Evolutionary conservation across 2,113 vertebrate genomes (phyloP), one percentile per base, ranked within the genome.

Genomic region (Psilopsiagon aurifrons): DNA sequence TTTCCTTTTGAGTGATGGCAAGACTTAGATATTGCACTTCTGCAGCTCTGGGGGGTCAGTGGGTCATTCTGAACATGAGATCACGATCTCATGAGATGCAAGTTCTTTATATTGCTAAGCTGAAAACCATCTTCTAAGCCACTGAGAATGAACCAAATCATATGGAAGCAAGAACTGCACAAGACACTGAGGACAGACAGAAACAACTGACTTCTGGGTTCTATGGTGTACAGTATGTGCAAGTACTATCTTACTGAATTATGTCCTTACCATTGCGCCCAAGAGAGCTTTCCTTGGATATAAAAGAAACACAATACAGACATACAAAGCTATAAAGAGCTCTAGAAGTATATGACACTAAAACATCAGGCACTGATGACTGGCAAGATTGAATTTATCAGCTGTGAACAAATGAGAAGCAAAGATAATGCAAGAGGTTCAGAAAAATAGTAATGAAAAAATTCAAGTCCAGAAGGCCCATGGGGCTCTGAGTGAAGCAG

Each of bases 401-500:
- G n/a, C 41, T 82, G 31, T 68, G 63, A 83, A 73, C 17, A 96
- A 93, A 76, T 23, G 8, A 90, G 43, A 84, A 83, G 31, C 74
- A 86, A 90, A 90, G 35, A 71, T 51, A 57, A 77, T 11, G 20
- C 47, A 91, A 84, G 37, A 76, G 4, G 5, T 85, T 90, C 88
- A 84, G 47, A 91, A 35, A 92, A 89, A 92, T 44, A 77, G 73
- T 49, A 69, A 55, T 2, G 52, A 55, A 96, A 78, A 91, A 64
- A n/a, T 39, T 84, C 22, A 83, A 80, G 63, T 89, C 89, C 89
- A 60, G 89, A 79, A 84, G 63, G 86, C 37, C 47, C 31, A 62
- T 3, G 64, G 31, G 31, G 29, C 63, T 17, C 76, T 57, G 28
- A 91, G 43, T 39, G 52, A 92, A 90, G 82, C 74, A 74, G 75